Percentiles rank a stretch among this genome's conserved stretches.
Conservation (phyloP, 2,797 vertebrate genomes). For the Leuciscus waleckii region DNA sequence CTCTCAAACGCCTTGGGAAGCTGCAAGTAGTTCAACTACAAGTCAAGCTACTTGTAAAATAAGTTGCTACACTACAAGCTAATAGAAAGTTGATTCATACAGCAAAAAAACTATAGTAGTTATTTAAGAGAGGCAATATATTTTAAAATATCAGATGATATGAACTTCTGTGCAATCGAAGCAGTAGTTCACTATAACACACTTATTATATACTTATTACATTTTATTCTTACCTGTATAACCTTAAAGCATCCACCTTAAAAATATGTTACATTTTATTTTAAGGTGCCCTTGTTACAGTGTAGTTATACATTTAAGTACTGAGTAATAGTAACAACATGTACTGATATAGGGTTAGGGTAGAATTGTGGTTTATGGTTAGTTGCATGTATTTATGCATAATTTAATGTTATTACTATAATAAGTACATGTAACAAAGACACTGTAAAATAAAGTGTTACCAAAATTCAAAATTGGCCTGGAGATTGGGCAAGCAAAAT, state of each 20-base stretch:
- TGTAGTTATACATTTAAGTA: background rate
- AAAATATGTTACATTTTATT: background rate
- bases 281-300: background rate
- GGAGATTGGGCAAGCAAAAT: background rate
- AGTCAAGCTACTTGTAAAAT: background rate
- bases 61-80: background rate
- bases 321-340: background rate
- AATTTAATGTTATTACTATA: background rate
- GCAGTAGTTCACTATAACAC: background rate
- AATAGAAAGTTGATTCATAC: background rate
- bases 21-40: background rate
- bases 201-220: background rate
- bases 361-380: background rate
- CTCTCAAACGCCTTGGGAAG: background rate
- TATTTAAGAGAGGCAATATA: background rate
- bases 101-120: background rate
- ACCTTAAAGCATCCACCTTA: background rate
- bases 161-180: background rate
- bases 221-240: no score
- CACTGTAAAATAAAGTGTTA: background rate
- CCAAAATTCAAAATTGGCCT: background rate
- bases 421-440: background rate
- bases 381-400: background rate
- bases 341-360: background rate
- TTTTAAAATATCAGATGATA: background rate